Evolutionary conservation across 2,113 vertebrate species (phyloP), one percentile per base, ranked within the genome.

Genomic region (Rhagologus leucostigma): DNA sequence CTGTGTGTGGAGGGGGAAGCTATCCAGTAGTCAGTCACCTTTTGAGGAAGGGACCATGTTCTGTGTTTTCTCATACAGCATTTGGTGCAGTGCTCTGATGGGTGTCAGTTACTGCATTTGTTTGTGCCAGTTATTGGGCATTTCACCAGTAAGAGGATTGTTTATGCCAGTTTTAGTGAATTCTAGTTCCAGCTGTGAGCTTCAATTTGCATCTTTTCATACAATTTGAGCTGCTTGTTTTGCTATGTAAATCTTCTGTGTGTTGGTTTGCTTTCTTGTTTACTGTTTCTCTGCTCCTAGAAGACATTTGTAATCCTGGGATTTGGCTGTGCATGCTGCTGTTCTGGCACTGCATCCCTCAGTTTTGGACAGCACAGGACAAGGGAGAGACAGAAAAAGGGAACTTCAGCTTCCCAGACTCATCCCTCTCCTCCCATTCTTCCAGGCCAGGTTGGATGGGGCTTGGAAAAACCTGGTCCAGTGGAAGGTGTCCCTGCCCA

Each of bases 201-300:
- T 90, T 86, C 83, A 55, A 4, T 92, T 84, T 95, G 64, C 83
- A 56, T 95, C 59, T 90, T 53, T 60, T 67, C 71, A 7, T 67
- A 55, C 21, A 15, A 52, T 95, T 73, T 41, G 52, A 75, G 30
- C 44, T 63, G 56, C 64, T 90, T 81, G 68, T 71, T 90, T 78
- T n/a, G 56, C 68, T 87, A 3, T 37, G 29, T 92, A 60, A 78
- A 64, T 87, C 47, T 80, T 77, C 33, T 63, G 60, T 59, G 44
- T 84, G 17, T 65, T 68, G 59, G 63, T 96, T 93, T 91, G 46
- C 67, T 87, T 87, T 85, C 84, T 65, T 81, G 63, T 35, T 96
- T 37, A 7, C 53, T 59, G 7, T 90, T 88, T 75, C 85, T 79
- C 56, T 64, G 19, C 50, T 70, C 52, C 60, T 49, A 64, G 63